Percentiles rank a stretch among this genome's conserved stretches.
These are phyloP conservation scores for Euproctis similis DNA, from an alignment of 2,888 invertebrate species.

Conservation along the genomic window DNA sequence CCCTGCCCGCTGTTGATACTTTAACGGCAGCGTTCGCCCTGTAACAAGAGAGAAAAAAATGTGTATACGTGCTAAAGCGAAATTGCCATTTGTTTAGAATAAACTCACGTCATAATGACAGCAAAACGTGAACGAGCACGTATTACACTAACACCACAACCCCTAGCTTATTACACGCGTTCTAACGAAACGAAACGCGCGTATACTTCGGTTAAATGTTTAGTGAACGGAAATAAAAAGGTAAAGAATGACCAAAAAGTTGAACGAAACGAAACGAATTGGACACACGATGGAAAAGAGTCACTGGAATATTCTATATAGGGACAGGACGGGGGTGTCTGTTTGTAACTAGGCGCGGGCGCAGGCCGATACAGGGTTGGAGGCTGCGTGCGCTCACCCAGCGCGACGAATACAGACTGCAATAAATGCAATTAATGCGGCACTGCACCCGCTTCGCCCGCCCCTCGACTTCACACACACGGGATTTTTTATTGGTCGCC, in stretches of 20 bases:
- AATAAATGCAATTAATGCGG: slow-evolving; percentile 54
- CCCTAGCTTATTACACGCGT: no score
- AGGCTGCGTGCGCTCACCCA: slow-evolving; percentile 71
- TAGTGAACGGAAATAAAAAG: slow-evolving; percentile 39
- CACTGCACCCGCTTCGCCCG: slow-evolving; percentile 64
- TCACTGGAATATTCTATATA: slow-evolving; percentile 39
- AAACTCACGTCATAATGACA: slow-evolving; percentile 60
- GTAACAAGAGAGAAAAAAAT: slow-evolving; percentile 40
- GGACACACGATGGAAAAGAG: slow-evolving; percentile 22
- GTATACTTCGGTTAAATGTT: no score
- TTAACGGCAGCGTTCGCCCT: slow-evolving; percentile 54
- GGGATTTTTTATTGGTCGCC: slow-evolving; percentile 70
- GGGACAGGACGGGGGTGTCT: slow-evolving; percentile 30
- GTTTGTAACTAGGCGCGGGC: slow-evolving; percentile 15
- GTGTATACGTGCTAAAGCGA: no score
- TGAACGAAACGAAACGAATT: slow-evolving; percentile 30
- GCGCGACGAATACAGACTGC: slow-evolving; percentile 65
- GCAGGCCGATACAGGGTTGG: slow-evolving; percentile 17
- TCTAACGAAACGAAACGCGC: slow-evolving; percentile 46
- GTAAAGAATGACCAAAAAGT: slow-evolving; percentile 32
- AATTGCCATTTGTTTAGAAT: slow-evolving; percentile 3
- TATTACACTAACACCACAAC: slow-evolving; percentile 28
- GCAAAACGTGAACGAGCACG: slow-evolving; percentile 17
- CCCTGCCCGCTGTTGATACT: slow-evolving; percentile 51
- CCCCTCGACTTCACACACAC: slow-evolving; percentile 67